Conservation (phyloP, 2,888 invertebrate genomes). For the Nomada goodeniana region DNA sequence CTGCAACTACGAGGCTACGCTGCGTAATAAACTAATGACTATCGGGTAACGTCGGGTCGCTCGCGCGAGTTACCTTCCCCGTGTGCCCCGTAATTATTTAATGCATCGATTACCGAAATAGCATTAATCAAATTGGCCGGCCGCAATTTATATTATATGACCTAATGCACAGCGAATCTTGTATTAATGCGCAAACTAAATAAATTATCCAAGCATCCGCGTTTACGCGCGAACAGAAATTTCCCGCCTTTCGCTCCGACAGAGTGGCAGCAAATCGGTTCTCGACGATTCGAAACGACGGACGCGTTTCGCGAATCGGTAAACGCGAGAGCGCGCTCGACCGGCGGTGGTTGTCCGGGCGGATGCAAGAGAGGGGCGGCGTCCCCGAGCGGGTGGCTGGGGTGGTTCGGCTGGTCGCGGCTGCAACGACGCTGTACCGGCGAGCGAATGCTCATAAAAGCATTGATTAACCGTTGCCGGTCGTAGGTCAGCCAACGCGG, state of each 20-base stretch:
- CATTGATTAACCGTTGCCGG: slow-evolving; percentile 83
- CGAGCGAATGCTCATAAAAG: slow-evolving; percentile 81
- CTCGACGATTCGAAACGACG: slow-evolving; percentile 5
- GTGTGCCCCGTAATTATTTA: slow-evolving; percentile 58
- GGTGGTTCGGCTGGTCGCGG: slow-evolving; percentile 48
- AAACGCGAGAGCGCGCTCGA: background rate
- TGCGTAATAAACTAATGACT: slow-evolving; percentile 61
- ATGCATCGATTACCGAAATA: slow-evolving; percentile 69
- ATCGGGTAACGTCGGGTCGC: slow-evolving; percentile 53
- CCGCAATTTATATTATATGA: slow-evolving; percentile 72
- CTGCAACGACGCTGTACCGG: slow-evolving; percentile 61
- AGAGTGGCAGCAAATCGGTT: background rate
- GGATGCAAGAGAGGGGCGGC: slow-evolving; percentile 34
- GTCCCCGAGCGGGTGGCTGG: slow-evolving; percentile 48
- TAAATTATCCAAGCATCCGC: slow-evolving; percentile 63
- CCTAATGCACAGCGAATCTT: slow-evolving; percentile 71
- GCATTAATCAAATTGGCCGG: slow-evolving; percentile 72
- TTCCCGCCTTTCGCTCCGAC: background rate
- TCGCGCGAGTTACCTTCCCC: slow-evolving; percentile 12
- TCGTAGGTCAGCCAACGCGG: slow-evolving; percentile 76
- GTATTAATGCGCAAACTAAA: slow-evolving; percentile 70
- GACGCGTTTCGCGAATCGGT: slow-evolving; percentile 30
- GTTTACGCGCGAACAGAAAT: slow-evolving; percentile 27
- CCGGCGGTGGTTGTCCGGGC: slow-evolving; percentile 8
- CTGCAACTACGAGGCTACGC: slow-evolving; percentile 45